These are phyloP conservation scores for Drosophila parvula DNA, from an alignment of 1,140 invertebrate genomes.

Conservation along the genomic window DNA sequence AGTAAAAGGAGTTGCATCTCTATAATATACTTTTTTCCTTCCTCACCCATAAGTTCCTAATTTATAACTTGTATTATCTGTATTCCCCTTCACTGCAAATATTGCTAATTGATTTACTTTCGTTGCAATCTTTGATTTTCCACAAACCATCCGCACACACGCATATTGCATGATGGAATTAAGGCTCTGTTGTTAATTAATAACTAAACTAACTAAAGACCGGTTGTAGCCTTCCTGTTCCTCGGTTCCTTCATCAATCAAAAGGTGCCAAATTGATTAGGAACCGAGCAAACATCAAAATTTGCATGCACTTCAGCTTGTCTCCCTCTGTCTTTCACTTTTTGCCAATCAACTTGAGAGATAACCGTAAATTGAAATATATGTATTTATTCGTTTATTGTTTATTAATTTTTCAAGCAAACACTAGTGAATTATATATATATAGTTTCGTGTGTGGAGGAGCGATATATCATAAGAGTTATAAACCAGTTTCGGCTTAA, in stretches of 20 bases:
- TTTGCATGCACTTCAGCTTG: conserved; percentile 33
- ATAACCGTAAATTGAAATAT: conserved; percentile 35
- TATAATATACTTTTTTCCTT: no score
- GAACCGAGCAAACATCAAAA: conserved; percentile 36
- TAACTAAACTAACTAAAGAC: conserved; percentile 24
- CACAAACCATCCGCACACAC: neutral
- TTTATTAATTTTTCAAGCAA: conserved; percentile 43
- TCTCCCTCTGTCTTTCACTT: conserved; percentile 15
- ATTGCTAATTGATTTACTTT: neutral
- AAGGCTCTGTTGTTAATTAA: conserved; percentile 55
- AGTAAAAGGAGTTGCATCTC: no score
- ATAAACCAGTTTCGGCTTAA: conserved; percentile 41
- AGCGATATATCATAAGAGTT: conserved; percentile 28
- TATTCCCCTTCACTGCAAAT: neutral
- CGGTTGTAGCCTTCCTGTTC: conserved; percentile 33
- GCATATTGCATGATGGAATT: conserved; percentile 55
- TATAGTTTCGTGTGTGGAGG: conserved; percentile 8
- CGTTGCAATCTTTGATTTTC: conserved; percentile 3
- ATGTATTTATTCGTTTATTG: conserved; percentile 36
- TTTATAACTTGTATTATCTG: neutral
- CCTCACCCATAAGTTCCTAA: neutral
- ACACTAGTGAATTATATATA: conserved; percentile 14
- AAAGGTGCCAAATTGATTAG: conserved; percentile 74
- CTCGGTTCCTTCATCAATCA: conserved; percentile 28
- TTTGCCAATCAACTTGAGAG: conserved; percentile 13